Evolutionary conservation across 2,888 invertebrate genomes (phyloP), one percentile per base, ranked within the genome.

Genomic region (Torymus auratus): DNA sequence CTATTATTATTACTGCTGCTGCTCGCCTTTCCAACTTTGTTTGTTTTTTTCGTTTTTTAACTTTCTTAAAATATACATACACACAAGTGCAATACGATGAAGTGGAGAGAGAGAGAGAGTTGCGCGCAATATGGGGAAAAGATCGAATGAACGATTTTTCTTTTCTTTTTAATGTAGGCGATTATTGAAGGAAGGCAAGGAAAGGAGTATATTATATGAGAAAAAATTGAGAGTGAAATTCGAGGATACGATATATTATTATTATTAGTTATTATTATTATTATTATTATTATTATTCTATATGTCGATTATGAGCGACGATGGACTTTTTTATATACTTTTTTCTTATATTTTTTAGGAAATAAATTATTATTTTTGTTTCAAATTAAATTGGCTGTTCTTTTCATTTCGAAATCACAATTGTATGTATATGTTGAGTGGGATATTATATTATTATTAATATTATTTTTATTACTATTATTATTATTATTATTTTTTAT

Each of bases 361-460:
- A 69, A 80, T 82, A 80, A 82, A 82, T 80, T 82, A 78, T 80
- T 82, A 78, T 80, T 82, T 75, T 82, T 78, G 78, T 80, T 82
- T 82, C 62, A 78, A 79, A 82, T 79, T 68, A 72, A 82, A 78
- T 78, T 82, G 80, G 80, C 80, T 82, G 80, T 82, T 80, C 62
- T 77, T 78, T 82, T 80, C 56, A 75, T 78, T 82, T 82, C 78
- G 68, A 80, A 78, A 82, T 80, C 75, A 78, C 50, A 61, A 78
- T 72, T 78, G 64, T 82, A 73, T 78, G 80, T 80, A 80, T 71
- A 80, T 82, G 78, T 82, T 82, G 72, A 76, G 71, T 75, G 75
- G 70, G 50, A 73, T 60, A 79, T 72, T 76, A 72, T 73, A 79
- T 68, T 76, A 72, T 78, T 62, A 55, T 72, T 78, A 73, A 67